A percentile compares a stretch with the other conserved stretches of the same genome.
Evolutionary conservation across 2,888 invertebrate species (phyloP).

Genomic region (Alcis repandata): DNA sequence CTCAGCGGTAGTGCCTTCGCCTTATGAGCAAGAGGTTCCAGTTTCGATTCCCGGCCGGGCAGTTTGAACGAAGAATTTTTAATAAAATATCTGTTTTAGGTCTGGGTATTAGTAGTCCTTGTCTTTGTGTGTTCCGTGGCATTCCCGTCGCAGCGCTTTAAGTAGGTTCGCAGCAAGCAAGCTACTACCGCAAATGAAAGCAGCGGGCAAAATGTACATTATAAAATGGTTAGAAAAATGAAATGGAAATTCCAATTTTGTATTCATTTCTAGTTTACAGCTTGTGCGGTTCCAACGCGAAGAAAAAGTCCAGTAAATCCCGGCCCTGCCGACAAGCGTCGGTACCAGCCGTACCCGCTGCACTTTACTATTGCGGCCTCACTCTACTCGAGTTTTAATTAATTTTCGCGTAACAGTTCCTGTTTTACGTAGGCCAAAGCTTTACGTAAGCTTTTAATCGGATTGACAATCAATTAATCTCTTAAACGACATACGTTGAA

Average conservation of each 20-base stretch:
- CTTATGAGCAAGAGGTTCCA: too few species aligned
- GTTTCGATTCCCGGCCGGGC: too few species aligned
- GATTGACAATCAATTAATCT: neutral
- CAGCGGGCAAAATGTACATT: too few species aligned
- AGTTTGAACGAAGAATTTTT: too few species aligned
- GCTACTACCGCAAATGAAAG: too few species aligned
- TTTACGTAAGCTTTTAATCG: neutral
- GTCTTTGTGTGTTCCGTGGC: too few species aligned
- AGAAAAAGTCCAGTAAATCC: neutral
- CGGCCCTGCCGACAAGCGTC: neutral
- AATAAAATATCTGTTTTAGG: too few species aligned
- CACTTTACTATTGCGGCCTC: slow-evolving; percentile 5
- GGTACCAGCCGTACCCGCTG: slow-evolving; percentile 1
- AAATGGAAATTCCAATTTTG: neutral
- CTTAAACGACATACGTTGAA: neutral
- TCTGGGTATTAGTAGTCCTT: too few species aligned
- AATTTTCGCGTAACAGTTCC: slow-evolving; percentile 9
- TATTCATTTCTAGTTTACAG: slow-evolving; percentile 8
- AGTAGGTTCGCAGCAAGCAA: too few species aligned
- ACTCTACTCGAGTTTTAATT: slow-evolving; percentile 28
- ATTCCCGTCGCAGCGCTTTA: too few species aligned
- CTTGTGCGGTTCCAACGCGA: neutral
- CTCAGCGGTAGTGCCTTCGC: too few species aligned
- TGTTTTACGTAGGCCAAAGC: neutral
- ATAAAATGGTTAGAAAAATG: too few species aligned